Base-by-base conservation (phyloP, 2,888 invertebrate species). In the Stratiomys singularior region DNA sequence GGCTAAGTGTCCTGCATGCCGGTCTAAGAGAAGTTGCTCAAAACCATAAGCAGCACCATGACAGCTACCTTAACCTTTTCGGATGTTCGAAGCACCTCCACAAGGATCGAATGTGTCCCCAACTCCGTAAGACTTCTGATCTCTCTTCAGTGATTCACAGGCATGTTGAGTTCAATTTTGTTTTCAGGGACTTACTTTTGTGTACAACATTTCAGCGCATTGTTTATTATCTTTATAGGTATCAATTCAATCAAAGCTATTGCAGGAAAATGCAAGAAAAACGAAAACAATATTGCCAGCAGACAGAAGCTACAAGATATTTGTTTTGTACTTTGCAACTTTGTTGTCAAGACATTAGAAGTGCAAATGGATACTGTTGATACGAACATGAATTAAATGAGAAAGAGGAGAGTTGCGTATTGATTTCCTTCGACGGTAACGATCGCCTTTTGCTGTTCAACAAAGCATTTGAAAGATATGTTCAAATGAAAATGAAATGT, bases 281-380 rank as follows among this genome's bases (percentile, higher is more conserved):
- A n/a, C n/a, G n/a, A n/a, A 13, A 52, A 52, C 52, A 52, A 52
- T 9, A 52, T 18, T 52, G 7, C 52, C 18, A 52, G 3, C 52
- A 13, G 52, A 52, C 52, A n/a, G 52, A 18, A 18, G 52, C 52
- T 52, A 52, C 52, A 52, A n/a, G 18, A 52, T 52, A 18, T 52
- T 52, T 18, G 52, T 37, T 37, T 37, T 37, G 37, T 37, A 15
- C 52, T 13, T 13, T 52, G 52, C 52, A 52, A 52, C 74, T 67
- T 78, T 80, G 77, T 79, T 80, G 66, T 3, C 37, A 37, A 37
- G 37, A 37, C 37, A 37, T 37, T 37, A 37, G 37, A 37, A 37
- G 37, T 5, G 37, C 37, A 37, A 37, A 3, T 37, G 37, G 37
- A 37, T 37, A 37, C 37, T 37, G 37, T 37, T 37, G 37, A 37